phyloP scores from a whole-genome alignment of 2,113 vertebrate species.

The Vulpes ferrilata region DNA sequence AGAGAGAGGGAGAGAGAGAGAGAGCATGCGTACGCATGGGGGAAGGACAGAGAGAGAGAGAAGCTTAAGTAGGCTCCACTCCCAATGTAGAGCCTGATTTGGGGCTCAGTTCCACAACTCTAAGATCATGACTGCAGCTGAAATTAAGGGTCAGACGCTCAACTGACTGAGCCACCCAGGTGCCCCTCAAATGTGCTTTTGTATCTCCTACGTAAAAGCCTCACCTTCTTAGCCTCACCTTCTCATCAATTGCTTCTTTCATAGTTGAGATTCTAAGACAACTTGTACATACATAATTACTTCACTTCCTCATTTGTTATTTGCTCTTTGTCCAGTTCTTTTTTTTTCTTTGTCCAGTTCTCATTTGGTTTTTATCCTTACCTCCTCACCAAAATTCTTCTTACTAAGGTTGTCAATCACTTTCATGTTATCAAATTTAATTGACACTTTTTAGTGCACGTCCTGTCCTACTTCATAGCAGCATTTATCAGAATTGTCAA shows the following conservation, averaged over 20 bases:
- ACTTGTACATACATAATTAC: background rate
- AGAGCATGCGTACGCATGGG: background rate
- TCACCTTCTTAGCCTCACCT: background rate
- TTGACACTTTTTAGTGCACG: background rate
- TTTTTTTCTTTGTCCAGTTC: background rate
- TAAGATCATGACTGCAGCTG: background rate
- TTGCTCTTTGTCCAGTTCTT: background rate
- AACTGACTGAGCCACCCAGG: background rate
- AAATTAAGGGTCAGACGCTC: background rate
- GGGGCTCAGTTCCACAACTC: background rate
- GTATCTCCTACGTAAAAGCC: background rate
- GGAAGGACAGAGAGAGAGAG: background rate
- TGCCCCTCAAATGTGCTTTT: background rate
- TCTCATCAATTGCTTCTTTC: background rate
- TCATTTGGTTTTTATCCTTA: background rate
- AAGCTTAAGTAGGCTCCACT: background rate
- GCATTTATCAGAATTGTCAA: background rate
- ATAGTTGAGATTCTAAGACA: background rate
- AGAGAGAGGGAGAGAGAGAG: background rate
- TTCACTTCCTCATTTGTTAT: background rate
- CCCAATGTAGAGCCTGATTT: background rate
- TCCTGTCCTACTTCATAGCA: background rate
- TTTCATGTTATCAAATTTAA: background rate
- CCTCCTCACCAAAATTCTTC: background rate
- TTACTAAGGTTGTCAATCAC: background rate